These are phyloP conservation scores for Corythaixoides concolor DNA, from an alignment of 2,113 vertebrate species.

Conservation along the genomic window DNA sequence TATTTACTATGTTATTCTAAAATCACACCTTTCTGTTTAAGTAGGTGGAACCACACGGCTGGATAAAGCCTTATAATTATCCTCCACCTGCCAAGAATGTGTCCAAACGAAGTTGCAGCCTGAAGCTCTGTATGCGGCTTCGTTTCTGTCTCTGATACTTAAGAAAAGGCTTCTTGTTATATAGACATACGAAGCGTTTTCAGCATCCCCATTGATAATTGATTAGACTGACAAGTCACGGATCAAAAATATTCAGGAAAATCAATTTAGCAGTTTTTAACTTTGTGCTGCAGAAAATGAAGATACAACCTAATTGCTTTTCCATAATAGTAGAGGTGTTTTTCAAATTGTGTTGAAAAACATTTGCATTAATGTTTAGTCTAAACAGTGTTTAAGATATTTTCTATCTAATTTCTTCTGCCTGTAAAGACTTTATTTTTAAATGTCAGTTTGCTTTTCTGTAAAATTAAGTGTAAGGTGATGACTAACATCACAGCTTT, in stretches of 20 bases:
- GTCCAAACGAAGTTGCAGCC: fast-evolving
- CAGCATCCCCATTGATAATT: not conserved
- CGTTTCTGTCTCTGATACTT: not conserved
- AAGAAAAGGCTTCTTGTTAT: not conserved
- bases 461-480: not conserved
- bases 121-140: not conserved
- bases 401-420: constrained; percentile 23
- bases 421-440: not conserved
- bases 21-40: not conserved
- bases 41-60: not conserved
- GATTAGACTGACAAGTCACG: not conserved
- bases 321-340: not conserved
- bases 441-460: constrained; percentile 7
- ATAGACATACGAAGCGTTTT: fast-evolving
- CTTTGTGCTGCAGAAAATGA: not conserved
- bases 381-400: not conserved
- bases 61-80: not conserved
- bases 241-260: not conserved
- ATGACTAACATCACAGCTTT: constrained; percentile 28
- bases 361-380: constrained; percentile 4
- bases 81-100: not conserved
- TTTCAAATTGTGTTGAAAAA: not conserved
- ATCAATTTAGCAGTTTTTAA: not conserved
- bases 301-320: not conserved
- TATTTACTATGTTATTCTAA: not conserved